These are phyloP conservation scores for Arizona elegans DNA, from an alignment of 2,113 vertebrate species.

Conservation along the genomic window DNA sequence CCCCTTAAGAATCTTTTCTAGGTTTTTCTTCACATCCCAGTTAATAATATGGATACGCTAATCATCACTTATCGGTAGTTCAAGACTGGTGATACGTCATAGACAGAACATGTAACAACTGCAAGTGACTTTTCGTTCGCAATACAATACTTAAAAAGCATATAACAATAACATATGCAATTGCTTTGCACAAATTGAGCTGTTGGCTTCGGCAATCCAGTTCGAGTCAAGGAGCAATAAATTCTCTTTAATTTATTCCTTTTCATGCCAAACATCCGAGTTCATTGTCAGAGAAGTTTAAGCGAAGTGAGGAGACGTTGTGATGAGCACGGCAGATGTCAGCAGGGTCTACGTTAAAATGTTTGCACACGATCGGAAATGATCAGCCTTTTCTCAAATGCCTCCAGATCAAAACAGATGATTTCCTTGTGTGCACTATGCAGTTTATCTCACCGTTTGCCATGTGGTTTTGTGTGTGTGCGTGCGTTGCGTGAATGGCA, in stretches of 20 bases:
- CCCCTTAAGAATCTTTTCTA: neutral
- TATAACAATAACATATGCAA: constrained; percentile 7
- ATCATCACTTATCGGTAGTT: neutral
- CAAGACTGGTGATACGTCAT: neutral
- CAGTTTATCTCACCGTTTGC: constrained; percentile 7
- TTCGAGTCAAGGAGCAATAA: neutral
- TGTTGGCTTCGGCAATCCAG: neutral
- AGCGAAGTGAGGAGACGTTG: neutral
- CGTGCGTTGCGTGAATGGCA: constrained; percentile 31
- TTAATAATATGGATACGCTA: neutral
- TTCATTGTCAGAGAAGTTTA: neutral
- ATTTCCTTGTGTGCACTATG: neutral
- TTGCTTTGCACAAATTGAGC: neutral
- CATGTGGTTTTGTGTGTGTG: neutral
- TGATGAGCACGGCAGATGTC: constrained; percentile 4
- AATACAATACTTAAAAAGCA: neutral
- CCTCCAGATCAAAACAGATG: constrained; percentile 6
- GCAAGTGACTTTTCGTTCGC: neutral
- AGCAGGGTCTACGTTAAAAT: neutral
- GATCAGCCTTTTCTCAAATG: neutral
- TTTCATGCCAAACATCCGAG: constrained; percentile 9
- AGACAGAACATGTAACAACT: neutral
- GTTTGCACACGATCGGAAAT: neutral
- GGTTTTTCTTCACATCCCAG: neutral
- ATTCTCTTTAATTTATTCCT: neutral